Base-by-base conservation (phyloP, 2,797 vertebrate genomes). In the Gorsachius magnificus region DNA sequence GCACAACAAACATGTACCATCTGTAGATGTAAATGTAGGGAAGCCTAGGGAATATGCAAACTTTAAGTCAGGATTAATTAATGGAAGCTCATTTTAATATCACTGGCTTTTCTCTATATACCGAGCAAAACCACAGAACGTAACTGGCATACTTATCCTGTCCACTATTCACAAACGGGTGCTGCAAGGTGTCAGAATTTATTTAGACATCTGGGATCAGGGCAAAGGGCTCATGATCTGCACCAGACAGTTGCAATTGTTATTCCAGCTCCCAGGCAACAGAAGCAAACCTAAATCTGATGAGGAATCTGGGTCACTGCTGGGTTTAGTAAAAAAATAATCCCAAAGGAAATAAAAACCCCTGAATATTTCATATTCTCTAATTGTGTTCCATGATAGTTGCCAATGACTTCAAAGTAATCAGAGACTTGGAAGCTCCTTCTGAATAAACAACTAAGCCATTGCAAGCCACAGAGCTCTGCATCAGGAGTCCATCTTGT, bases 281-380 rank as follows among this genome's bases (percentile, higher is more conserved):
- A 90, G 58, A 83, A 78, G 7, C 26, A 94, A 82, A 70, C 14
- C 24, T 58, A 90, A 90, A 94, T 90, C 94, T 75, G 70, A 58
- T 70, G 66, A 90, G 58, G 81, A 97, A 96, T 94, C 61, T 95
- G 58, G 92, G 95, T 95, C 95, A 93, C 17, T 87, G 66, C 35
- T 93, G 66, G 51, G 35, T 64, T 88, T 85, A 89, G 45, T 38
- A 25, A 51, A 51, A 50, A 46, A 45, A 84, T 41, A 57, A 69
- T 50, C 82, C 64, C 11, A 1, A 25, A 69, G 41, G 69, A 94
- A 95, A 88, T 61, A 83, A 83, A 93, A 76, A 5, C 3, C 28
- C 28, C 41, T 53, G 46, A 94, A 90, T 88, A 81, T 90, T 96
- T 95, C 9, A 87, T 76, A 43, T n/a, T 66, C 28, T 69, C 21